A percentile compares a stretch with the other conserved stretches of the same genome.
Evolutionary conservation across 1,140 invertebrate genomes (phyloP).

Genomic region (Rhagoletis pomonella): DNA sequence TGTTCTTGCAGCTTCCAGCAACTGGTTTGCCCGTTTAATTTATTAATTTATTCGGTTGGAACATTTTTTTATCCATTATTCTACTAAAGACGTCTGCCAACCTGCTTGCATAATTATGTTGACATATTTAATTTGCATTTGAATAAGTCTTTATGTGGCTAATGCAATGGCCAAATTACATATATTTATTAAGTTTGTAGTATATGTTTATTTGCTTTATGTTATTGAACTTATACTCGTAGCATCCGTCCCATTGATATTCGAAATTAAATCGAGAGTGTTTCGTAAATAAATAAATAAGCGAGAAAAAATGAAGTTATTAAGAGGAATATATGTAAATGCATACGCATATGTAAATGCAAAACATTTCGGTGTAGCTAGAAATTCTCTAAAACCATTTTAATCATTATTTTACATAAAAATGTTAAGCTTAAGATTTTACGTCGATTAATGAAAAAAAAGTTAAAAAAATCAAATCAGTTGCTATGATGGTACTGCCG

Average conservation of each 20-base stretch:
- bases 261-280: constrained; percentile 37
- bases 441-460: no score
- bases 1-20: background rate
- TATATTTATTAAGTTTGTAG: background rate
- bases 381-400: no score
- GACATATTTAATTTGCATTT: no score
- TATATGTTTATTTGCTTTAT: background rate
- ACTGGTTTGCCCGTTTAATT: background rate
- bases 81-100: background rate
- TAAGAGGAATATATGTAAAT: no score
- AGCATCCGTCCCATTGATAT: background rate
- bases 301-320: background rate
- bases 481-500: no score
- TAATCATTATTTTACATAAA: no score
- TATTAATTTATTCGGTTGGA: background rate
- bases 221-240: background rate
- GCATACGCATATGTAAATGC: no score
- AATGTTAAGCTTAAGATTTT: no score
- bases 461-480: no score
- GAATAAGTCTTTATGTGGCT: background rate
- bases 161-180: background rate
- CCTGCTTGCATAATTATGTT: background rate
- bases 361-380: no score
- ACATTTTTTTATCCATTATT: background rate
- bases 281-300: background rate